Percentiles rank a stretch among this genome's conserved stretches.
Conservation (phyloP, 2,888 invertebrate genomes). For the Callimorpha dominula region DNA sequence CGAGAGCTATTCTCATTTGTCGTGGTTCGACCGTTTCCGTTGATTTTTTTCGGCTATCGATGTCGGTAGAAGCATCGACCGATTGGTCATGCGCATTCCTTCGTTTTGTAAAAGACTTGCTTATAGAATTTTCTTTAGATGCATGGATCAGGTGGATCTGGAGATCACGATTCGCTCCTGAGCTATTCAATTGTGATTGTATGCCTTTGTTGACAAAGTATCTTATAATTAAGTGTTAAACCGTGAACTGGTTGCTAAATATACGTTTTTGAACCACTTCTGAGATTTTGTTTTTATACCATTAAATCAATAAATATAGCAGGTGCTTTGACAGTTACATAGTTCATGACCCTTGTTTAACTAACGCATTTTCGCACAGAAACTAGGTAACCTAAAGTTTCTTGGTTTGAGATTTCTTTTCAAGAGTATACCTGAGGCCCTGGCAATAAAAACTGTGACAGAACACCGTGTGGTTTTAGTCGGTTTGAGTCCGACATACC, state of each 20-base stretch:
- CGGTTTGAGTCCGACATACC: too few relatives aligned
- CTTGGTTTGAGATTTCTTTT: too few relatives aligned
- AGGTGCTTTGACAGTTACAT: background rate
- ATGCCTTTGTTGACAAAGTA: constrained; percentile 7
- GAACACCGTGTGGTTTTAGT: too few relatives aligned
- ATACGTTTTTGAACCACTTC: background rate
- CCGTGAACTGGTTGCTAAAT: constrained; percentile 5
- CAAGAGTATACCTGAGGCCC: too few relatives aligned
- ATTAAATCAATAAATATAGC: background rate
- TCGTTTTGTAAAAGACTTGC: constrained; percentile 64
- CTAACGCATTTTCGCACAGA: background rate
- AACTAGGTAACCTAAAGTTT: background rate
- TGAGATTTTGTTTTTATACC: background rate
- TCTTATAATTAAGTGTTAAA: constrained; percentile 3
- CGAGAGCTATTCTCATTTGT: constrained; percentile 77
- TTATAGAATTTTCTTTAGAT: constrained; percentile 65
- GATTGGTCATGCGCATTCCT: constrained; percentile 83
- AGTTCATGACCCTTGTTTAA: background rate
- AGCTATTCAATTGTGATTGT: constrained; percentile 11
- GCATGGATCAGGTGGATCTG: constrained; percentile 60
- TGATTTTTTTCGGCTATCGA: constrained; percentile 66
- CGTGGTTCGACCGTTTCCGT: constrained; percentile 81
- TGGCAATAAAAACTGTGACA: too few relatives aligned
- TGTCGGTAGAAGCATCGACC: constrained; percentile 69
- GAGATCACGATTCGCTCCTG: constrained; percentile 29